A percentile compares a stretch with the other conserved stretches of the same genome.
These are phyloP conservation scores for Petaurus breviceps DNA, from an alignment of 2,113 vertebrate genomes.

Conservation along the genomic window DNA sequence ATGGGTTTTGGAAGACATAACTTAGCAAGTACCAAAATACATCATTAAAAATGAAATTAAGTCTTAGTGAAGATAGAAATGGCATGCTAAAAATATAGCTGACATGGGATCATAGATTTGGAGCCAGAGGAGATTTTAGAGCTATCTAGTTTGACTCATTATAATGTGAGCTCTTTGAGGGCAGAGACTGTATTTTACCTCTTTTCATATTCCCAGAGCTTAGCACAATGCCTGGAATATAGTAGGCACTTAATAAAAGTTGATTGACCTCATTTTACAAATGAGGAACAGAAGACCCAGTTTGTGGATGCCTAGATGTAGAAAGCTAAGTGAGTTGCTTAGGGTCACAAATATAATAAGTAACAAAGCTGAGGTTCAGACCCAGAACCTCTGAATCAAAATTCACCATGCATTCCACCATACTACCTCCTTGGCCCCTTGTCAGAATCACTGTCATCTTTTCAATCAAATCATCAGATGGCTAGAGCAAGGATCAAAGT, in stretches of 20 bases:
- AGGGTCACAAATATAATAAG: background rate
- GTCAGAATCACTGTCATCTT: background rate
- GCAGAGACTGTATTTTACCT: too few relatives aligned
- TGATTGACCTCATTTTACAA: background rate
- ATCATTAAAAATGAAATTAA: background rate
- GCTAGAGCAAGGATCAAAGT: background rate
- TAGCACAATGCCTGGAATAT: too few relatives aligned
- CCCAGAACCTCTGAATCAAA: background rate
- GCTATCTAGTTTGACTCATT: too few relatives aligned
- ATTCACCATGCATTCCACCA: background rate
- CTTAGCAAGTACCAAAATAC: background rate
- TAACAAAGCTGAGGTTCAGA: background rate
- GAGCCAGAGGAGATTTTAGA: too few relatives aligned
- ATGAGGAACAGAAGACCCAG: background rate
- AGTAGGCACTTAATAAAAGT: too few relatives aligned
- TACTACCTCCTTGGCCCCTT: background rate
- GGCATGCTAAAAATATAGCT: background rate
- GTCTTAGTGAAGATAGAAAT: background rate
- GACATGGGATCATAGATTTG: background rate
- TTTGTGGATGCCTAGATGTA: background rate
- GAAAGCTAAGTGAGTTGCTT: background rate
- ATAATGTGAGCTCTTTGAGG: too few relatives aligned
- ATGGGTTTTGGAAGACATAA: background rate
- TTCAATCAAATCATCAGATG: background rate
- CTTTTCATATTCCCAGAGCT: too few relatives aligned